These are phyloP conservation scores for Scalopus aquaticus DNA, from an alignment of 2,113 vertebrate genomes.

Conservation along the genomic window DNA sequence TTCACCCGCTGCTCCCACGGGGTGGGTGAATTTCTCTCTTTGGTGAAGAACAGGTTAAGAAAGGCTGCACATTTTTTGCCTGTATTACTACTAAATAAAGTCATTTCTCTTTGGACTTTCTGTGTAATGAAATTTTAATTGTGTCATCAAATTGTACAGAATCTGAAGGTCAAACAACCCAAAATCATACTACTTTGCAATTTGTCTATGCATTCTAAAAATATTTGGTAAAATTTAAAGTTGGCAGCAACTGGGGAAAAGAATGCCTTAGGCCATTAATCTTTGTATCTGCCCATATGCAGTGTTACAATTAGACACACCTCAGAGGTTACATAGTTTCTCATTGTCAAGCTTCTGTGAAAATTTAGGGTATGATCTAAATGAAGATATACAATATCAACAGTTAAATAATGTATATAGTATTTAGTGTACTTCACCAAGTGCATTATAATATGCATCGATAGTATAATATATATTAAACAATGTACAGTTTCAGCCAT, in stretches of 20 bases:
- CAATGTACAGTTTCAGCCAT: background rate
- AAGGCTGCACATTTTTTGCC: background rate
- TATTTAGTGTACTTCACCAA: background rate
- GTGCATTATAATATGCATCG: background rate
- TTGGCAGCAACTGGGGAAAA: background rate
- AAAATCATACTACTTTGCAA: constrained; percentile 3
- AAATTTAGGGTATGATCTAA: background rate
- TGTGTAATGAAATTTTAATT: constrained; percentile 42
- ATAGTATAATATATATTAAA: background rate
- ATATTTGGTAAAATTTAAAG: constrained; percentile 39
- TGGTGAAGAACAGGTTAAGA: constrained; percentile 54
- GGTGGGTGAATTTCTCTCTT: constrained; percentile 7
- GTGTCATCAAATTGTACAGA: constrained; percentile 11
- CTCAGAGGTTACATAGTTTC: background rate
- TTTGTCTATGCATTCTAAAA: constrained; percentile 48
- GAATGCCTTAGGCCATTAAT: background rate
- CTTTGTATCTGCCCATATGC: background rate
- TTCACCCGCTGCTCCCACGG: background rate
- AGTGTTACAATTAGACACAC: background rate
- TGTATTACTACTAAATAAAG: constrained; percentile 36
- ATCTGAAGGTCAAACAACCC: constrained; percentile 46
- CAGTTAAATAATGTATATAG: background rate
- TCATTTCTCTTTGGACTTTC: constrained; percentile 5
- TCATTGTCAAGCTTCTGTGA: background rate
- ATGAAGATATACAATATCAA: background rate